Conservation (phyloP, 2,888 invertebrate species). For the Cataglyphis altisquamis region DNA sequence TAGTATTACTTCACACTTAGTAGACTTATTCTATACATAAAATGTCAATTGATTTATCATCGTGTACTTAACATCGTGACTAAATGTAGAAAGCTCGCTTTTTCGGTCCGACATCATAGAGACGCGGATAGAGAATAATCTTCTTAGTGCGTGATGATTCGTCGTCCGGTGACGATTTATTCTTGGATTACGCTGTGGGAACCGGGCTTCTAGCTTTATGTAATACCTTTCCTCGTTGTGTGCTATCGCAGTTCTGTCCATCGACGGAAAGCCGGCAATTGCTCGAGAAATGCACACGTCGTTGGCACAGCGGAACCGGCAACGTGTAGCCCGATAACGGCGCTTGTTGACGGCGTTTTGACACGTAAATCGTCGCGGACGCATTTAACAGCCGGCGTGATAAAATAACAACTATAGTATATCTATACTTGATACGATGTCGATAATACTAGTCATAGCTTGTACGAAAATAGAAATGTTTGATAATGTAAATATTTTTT, state of each 20-base stretch:
- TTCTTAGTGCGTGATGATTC: slow-evolving; percentile 57
- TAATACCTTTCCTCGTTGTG: slow-evolving; percentile 62
- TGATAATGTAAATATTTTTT: not conserved
- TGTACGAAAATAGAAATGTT: not conserved
- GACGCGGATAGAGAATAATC: slow-evolving; percentile 50
- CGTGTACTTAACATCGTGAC: not conserved
- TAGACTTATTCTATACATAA: not conserved
- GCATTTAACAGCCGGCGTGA: slow-evolving; percentile 12
- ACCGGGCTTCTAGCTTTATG: slow-evolving; percentile 69
- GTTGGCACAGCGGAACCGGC: slow-evolving; percentile 30
- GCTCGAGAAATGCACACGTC: slow-evolving; percentile 27
- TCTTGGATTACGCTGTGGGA: slow-evolving; percentile 74
- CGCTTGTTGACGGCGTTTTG: slow-evolving; percentile 28
- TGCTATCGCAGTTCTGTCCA: slow-evolving; percentile 36
- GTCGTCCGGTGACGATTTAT: slow-evolving; percentile 70
- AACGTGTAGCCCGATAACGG: slow-evolving; percentile 34
- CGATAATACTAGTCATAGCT: not conserved
- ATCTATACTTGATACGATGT: not conserved
- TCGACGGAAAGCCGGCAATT: slow-evolving; percentile 39
- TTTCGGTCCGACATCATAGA: not conserved
- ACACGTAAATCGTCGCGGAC: slow-evolving; percentile 17
- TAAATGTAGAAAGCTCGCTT: slow-evolving; percentile 6
- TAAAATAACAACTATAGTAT: not conserved
- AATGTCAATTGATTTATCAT: slow-evolving; percentile 20
- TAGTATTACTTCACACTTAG: not conserved